These are phyloP conservation scores for Gorsachius magnificus DNA, from an alignment of 2,797 vertebrate genomes.

Conservation along the genomic window DNA sequence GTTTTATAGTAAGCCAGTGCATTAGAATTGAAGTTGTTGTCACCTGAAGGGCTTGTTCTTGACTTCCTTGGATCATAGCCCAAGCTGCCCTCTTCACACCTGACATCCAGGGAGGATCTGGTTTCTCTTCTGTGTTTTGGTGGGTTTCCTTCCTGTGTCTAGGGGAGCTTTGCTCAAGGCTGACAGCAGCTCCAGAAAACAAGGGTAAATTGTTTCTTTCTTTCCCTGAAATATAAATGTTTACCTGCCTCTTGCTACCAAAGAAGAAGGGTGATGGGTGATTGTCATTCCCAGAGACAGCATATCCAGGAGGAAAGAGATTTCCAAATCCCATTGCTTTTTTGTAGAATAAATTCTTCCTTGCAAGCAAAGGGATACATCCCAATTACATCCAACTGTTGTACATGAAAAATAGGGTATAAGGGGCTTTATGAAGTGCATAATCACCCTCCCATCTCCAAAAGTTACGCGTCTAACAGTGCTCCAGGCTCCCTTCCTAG, in stretches of 20 bases:
- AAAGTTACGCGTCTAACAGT: neutral
- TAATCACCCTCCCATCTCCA: neutral
- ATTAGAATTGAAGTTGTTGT: neutral
- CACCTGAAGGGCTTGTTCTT: neutral
- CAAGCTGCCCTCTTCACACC: neutral
- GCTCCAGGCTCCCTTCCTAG: neutral
- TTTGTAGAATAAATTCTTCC: neutral
- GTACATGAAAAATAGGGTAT: neutral
- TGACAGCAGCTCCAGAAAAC: neutral
- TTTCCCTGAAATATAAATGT: neutral
- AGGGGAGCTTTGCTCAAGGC: neutral
- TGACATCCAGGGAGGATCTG: neutral
- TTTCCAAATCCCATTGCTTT: neutral
- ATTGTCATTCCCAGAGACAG: neutral
- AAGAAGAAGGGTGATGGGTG: neutral
- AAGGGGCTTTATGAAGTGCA: neutral
- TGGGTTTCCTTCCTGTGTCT: neutral
- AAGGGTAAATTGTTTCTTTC: neutral
- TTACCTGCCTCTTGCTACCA: neutral
- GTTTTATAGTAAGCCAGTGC: neutral
- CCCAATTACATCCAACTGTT: neutral
- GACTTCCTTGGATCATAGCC: neutral
- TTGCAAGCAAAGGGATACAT: neutral
- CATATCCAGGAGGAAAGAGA: neutral
- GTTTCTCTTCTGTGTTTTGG: neutral